phyloP scores from a whole-genome alignment of 2,797 vertebrate species.

The Rhinogobio ventralis region DNA sequence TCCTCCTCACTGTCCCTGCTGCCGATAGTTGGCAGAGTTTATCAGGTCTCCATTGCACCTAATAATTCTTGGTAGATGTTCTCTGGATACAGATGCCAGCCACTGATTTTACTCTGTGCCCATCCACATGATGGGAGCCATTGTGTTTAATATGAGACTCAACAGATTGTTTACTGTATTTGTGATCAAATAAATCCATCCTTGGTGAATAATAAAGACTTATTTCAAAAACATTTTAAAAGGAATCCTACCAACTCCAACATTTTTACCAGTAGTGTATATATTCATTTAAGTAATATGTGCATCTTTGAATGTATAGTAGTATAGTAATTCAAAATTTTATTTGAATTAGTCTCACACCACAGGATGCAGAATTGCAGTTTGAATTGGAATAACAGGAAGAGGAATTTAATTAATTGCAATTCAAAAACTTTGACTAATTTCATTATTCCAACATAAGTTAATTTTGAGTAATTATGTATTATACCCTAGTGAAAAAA shows the following conservation, averaged over 20 bases:
- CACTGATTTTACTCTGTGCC: conserved; percentile 36
- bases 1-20: conserved; percentile 41
- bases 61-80: conserved; percentile 70
- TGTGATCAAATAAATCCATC: background rate
- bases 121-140: background rate
- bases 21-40: conserved; percentile 60
- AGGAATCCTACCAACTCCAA: background rate
- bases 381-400: background rate
- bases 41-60: conserved; percentile 60
- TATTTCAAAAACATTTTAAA: background rate
- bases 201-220: background rate
- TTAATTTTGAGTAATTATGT: too few species aligned
- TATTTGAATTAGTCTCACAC: background rate
- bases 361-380: background rate
- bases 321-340: too few species aligned
- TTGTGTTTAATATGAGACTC: background rate
- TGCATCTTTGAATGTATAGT: background rate
- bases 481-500: background rate
- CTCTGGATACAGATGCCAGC: conserved; percentile 53
- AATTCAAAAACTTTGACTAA: background rate
- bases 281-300: background rate
- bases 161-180: background rate
- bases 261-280: background rate
- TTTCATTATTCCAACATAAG: background rate
- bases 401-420: background rate